Percentiles rank a stretch among this genome's conserved stretches.
Conservation (phyloP, 2,797 vertebrate genomes). For the Rhodeus uyekii region DNA sequence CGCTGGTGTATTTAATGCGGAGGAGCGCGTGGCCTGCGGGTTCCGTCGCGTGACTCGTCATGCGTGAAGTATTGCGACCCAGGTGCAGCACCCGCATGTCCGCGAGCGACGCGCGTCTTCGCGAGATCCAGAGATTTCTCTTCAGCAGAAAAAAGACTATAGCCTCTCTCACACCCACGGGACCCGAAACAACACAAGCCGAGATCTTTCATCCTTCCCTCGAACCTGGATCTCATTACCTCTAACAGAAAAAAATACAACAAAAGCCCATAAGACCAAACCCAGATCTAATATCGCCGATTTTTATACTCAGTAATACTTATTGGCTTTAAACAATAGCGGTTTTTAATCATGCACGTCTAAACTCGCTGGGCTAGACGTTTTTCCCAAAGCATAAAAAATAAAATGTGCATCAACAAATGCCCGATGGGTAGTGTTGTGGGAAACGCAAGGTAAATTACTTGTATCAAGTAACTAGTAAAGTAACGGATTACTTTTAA, state of each 20-base stretch:
- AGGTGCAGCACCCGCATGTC: slow-evolving; percentile 80
- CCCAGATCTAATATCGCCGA: slow-evolving; percentile 7
- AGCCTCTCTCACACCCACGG: slow-evolving; percentile 46
- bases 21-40: slow-evolving; percentile 70
- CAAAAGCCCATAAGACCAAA: slow-evolving; percentile 27
- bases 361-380: not conserved
- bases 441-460: no score
- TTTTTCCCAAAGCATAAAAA: not conserved
- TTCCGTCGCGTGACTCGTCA: slow-evolving; percentile 73
- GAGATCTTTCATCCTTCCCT: slow-evolving; percentile 46
- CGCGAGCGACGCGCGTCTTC: slow-evolving; percentile 69
- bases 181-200: slow-evolving; percentile 49
- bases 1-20: slow-evolving; percentile 56
- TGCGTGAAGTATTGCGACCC: slow-evolving; percentile 82
- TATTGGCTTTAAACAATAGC: slow-evolving; percentile 15
- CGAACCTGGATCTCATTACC: slow-evolving; percentile 33
- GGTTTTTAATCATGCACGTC: not conserved
- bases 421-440: not conserved
- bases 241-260: slow-evolving; percentile 4
- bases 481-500: no score
- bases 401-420: not conserved
- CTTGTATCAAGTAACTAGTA: no score
- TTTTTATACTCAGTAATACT: slow-evolving; percentile 12
- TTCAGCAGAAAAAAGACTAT: slow-evolving; percentile 45
- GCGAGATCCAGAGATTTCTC: slow-evolving; percentile 53